Percentiles rank a stretch among this genome's conserved stretches.
Conservation (phyloP, 2,113 vertebrate genomes). For the Rhipidura dahli region DNA sequence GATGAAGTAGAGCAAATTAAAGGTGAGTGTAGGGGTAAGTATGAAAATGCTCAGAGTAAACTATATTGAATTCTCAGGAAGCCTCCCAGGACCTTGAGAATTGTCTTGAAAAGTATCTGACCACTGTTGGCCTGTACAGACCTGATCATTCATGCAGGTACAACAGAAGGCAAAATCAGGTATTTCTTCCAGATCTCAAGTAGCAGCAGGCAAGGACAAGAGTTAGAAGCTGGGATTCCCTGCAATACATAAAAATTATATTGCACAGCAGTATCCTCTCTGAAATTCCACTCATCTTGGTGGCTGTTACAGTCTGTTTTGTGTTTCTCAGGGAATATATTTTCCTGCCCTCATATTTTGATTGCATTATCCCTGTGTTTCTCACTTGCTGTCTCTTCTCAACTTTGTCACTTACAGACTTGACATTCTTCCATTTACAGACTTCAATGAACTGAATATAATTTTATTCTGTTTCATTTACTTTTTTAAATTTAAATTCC, state of each 20-base stretch:
- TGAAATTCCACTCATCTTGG: neutral
- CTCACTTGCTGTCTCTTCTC: neutral
- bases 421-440: neutral
- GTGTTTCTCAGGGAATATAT: neutral
- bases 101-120: neutral
- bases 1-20: slow-evolving; percentile 91
- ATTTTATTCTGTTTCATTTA: neutral
- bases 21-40: slow-evolving; percentile 74
- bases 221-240: neutral
- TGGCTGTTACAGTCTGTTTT: neutral
- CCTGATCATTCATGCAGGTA: neutral
- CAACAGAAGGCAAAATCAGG: neutral
- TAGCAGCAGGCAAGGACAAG: neutral
- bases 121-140: neutral
- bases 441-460: neutral
- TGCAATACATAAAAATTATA: neutral
- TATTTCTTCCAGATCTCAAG: neutral
- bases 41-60: neutral
- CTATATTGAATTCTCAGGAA: neutral
- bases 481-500: neutral
- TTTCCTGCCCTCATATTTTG: neutral
- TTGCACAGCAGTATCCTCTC: neutral
- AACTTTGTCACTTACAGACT: neutral
- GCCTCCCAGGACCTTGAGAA: neutral
- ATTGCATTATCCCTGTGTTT: neutral